These are phyloP conservation scores for Campylorhamphus procurvoides DNA, from an alignment of 2,113 vertebrate genomes.

Conservation along the genomic window DNA sequence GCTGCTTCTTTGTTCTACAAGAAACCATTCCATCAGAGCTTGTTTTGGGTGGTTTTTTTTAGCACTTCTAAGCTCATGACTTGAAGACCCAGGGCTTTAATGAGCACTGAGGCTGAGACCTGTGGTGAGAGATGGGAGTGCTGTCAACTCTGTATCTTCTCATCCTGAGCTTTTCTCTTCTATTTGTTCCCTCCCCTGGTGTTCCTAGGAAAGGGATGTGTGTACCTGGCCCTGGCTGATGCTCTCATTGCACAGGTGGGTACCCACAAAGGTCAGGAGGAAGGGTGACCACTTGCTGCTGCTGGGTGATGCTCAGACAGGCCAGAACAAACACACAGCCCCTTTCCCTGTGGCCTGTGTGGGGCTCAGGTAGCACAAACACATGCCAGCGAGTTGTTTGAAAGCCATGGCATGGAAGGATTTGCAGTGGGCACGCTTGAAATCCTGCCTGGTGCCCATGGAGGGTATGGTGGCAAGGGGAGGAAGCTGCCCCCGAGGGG, in stretches of 20 bases:
- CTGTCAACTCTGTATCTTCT: not conserved
- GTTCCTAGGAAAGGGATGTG: accelerated
- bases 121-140: not conserved
- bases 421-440: accelerated
- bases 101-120: not conserved
- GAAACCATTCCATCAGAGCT: not conserved
- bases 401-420: accelerated
- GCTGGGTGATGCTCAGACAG: not conserved
- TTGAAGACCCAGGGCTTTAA: not conserved
- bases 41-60: not conserved
- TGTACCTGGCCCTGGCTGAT: not conserved
- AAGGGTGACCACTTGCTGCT: not conserved
- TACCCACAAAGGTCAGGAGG: accelerated
- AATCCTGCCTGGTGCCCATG: accelerated
- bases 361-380: accelerated
- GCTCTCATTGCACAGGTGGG: not conserved
- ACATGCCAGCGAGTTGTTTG: accelerated
- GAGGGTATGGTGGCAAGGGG: accelerated
- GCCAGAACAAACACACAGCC: not conserved
- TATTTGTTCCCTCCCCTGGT: not conserved
- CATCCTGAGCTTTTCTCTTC: not conserved
- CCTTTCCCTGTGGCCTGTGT: not conserved
- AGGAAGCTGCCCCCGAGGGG: not conserved
- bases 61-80: not conserved
- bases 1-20: not conserved